These are phyloP conservation scores for Coryphaenoides rupestris DNA, from an alignment of 2,113 vertebrate species.

Conservation along the genomic window DNA sequence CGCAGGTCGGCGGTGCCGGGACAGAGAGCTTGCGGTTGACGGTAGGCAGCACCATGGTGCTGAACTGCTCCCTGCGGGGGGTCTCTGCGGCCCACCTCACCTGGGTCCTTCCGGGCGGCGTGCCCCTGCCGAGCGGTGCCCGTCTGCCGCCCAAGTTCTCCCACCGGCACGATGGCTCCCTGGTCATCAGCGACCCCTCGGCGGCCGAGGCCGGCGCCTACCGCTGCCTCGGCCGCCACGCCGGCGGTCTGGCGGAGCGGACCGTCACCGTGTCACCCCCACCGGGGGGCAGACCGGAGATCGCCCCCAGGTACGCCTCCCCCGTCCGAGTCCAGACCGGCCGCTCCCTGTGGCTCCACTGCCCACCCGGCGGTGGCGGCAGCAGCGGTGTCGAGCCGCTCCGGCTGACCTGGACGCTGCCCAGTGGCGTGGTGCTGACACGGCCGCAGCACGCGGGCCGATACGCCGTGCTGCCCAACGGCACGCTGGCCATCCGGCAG, in stretches of 20 bases:
- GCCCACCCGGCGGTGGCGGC: slow-evolving; percentile 59
- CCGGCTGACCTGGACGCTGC: slow-evolving; percentile 81
- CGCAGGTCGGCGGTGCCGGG: slow-evolving; percentile 63
- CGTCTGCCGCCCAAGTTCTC: slow-evolving; percentile 72
- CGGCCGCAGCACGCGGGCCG: slow-evolving; percentile 77
- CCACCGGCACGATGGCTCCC: slow-evolving; percentile 76
- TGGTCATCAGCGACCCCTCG: slow-evolving; percentile 77
- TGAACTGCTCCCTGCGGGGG: slow-evolving; percentile 82
- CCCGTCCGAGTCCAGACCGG: slow-evolving; percentile 80
- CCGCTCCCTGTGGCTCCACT: slow-evolving; percentile 81
- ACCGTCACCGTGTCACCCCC: slow-evolving; percentile 76
- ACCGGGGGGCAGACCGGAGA: slow-evolving; percentile 74
- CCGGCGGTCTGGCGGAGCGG: slow-evolving; percentile 71
- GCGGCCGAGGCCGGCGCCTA: slow-evolving; percentile 80
- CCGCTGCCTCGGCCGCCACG: slow-evolving; percentile 79
- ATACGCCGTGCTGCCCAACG: slow-evolving; percentile 77
- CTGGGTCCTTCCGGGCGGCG: slow-evolving; percentile 86
- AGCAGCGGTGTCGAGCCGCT: no score
- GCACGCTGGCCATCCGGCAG: slow-evolving; percentile 78
- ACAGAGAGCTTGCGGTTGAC: slow-evolving; percentile 71
- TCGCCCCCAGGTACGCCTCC: slow-evolving; percentile 70
- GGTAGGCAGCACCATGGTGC: slow-evolving; percentile 76
- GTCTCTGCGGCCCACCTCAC: slow-evolving; percentile 58
- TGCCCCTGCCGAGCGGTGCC: slow-evolving; percentile 68
- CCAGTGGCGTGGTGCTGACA: slow-evolving; percentile 76